Evolutionary conservation across 2,797 vertebrate species (phyloP).

Genomic region (Rachycentron canadum): DNA sequence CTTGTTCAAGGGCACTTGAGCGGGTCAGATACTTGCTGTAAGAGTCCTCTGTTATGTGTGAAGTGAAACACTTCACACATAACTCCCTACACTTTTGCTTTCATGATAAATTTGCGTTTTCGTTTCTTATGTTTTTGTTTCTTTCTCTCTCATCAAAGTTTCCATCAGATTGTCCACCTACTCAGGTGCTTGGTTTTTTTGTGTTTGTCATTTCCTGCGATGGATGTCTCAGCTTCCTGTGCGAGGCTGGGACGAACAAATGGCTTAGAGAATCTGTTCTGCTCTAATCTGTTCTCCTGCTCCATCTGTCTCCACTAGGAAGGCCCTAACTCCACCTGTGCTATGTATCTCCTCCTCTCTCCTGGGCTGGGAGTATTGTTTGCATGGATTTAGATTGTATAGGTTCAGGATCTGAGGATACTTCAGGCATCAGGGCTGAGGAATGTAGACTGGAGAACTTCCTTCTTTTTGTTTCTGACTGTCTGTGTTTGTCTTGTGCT

Average conservation of each 20-base stretch:
- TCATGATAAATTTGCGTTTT: background rate
- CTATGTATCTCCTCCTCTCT: conserved; percentile 64
- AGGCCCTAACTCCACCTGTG: conserved; percentile 83
- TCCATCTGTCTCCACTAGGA: conserved; percentile 78
- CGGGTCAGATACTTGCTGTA: conserved; percentile 2
- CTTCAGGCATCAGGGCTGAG: conserved; percentile 70
- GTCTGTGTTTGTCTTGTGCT: conserved; percentile 75
- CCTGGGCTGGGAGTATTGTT: conserved; percentile 73
- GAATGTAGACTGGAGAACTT: conserved; percentile 81
- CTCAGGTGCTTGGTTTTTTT: conserved; percentile 70
- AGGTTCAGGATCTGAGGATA: conserved; percentile 74
- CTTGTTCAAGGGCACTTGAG: conserved; percentile 7
- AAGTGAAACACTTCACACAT: background rate
- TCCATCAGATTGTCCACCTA: conserved; percentile 40
- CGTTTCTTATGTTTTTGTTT: conserved; percentile 3
- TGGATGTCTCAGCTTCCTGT: conserved; percentile 77
- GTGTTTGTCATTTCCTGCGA: conserved; percentile 63
- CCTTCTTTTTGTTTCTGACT: conserved; percentile 77
- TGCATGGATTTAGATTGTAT: conserved; percentile 71
- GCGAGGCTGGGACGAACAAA: conserved; percentile 50
- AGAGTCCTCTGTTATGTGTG: background rate
- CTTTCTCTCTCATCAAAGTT: conserved; percentile 16
- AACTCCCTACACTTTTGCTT: conserved; percentile 6
- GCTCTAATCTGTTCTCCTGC: conserved; percentile 67
- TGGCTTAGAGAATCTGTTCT: conserved; percentile 62